A percentile compares a stretch with the other conserved stretches of the same genome.
Evolutionary conservation across 2,797 vertebrate species (phyloP).

Genomic region (Pantherophis alleghaniensis): DNA sequence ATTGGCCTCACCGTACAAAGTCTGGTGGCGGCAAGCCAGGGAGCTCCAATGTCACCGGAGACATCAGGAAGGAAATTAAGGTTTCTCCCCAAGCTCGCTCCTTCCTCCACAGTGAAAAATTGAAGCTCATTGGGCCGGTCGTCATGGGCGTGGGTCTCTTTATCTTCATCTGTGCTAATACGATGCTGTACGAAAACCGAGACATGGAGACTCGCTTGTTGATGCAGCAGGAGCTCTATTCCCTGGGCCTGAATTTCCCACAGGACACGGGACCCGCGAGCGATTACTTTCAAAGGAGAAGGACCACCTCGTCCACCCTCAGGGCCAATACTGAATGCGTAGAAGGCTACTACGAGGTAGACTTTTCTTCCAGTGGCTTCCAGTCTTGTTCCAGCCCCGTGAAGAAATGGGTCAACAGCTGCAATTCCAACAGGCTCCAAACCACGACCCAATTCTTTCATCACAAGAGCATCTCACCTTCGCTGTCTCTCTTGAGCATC

Average conservation of each 20-base stretch:
- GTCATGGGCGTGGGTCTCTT: conserved; percentile 98
- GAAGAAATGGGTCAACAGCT: conserved; percentile 50
- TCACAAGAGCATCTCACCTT: conserved; percentile 70
- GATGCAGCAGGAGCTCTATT: conserved; percentile 75
- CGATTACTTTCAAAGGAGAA: conserved; percentile 25
- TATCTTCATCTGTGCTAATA: conserved; percentile 97
- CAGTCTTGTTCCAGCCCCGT: neutral
- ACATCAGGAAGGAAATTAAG: conserved; percentile 53
- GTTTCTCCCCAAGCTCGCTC: conserved; percentile 56
- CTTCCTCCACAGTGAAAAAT: conserved; percentile 80
- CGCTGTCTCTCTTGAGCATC: conserved; percentile 67
- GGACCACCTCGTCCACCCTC: neutral
- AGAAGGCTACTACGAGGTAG: conserved; percentile 69
- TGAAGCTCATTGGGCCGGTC: conserved; percentile 91
- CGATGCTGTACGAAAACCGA: conserved; percentile 93
- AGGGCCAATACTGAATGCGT: conserved; percentile 49
- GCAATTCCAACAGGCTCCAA: conserved; percentile 63
- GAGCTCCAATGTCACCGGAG: conserved; percentile 47
- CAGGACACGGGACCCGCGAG: conserved; percentile 56
- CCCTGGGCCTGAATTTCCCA: conserved; percentile 60
- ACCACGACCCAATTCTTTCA: conserved; percentile 69
- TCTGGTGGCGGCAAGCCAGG: neutral
- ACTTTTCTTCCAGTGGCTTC: conserved; percentile 56
- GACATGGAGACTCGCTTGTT: conserved; percentile 90
- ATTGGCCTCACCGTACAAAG: conserved; percentile 84